Percentiles rank a stretch among this genome's conserved stretches.
These are phyloP conservation scores for Lasioglossum lativentre DNA, from an alignment of 2,888 invertebrate species.

Conservation along the genomic window DNA sequence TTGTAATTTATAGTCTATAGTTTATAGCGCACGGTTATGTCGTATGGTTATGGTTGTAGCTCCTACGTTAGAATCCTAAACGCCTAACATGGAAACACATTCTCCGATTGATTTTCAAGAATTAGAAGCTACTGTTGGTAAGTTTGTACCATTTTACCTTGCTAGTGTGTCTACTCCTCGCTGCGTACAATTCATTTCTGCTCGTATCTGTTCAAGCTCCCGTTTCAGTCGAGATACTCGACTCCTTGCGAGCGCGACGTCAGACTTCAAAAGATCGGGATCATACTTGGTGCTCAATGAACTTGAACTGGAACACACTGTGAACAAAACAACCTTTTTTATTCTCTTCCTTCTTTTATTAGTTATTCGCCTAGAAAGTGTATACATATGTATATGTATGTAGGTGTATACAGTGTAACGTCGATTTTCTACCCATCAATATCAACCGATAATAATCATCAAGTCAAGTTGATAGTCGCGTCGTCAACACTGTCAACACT, in stretches of 20 bases:
- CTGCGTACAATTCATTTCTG: slow-evolving; percentile 96
- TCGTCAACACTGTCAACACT: too few relatives aligned
- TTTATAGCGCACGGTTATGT: not conserved
- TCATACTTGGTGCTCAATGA: slow-evolving; percentile 97
- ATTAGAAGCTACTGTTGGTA: not conserved
- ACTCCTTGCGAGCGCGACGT: slow-evolving; percentile 95
- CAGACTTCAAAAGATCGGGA: slow-evolving; percentile 96
- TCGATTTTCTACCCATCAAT: too few relatives aligned
- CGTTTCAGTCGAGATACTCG: slow-evolving; percentile 95
- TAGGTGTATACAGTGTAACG: too few relatives aligned
- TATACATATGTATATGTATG: not conserved
- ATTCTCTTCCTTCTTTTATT: not conserved
- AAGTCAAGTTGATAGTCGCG: too few relatives aligned
- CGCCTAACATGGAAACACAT: not conserved
- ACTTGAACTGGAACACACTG: slow-evolving; percentile 95
- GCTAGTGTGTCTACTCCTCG: slow-evolving; percentile 96
- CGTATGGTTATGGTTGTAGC: not conserved
- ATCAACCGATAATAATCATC: too few relatives aligned
- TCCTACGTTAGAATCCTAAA: not conserved
- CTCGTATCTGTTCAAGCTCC: slow-evolving; percentile 95
- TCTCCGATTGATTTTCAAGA: not conserved
- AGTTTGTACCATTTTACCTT: slow-evolving; percentile 87
- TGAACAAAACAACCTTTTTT: slow-evolving; percentile 18
- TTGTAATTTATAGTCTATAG: too few relatives aligned
- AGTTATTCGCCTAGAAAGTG: not conserved